Evolutionary conservation across 2,113 vertebrate species (phyloP).

Genomic region (Poeciliopsis retropinna): DNA sequence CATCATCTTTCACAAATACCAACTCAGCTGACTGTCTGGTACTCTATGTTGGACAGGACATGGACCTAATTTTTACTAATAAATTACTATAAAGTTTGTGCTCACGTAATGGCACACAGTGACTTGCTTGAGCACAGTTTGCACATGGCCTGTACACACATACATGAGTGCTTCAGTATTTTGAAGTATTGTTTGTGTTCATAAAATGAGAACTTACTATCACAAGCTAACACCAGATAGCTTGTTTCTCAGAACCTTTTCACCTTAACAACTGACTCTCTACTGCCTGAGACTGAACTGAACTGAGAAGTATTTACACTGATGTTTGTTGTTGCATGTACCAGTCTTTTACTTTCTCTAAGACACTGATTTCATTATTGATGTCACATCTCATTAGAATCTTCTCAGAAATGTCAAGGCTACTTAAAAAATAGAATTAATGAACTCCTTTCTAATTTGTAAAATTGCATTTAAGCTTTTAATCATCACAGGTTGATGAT

Average conservation of each 20-base stretch:
- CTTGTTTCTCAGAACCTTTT: background rate
- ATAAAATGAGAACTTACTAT: background rate
- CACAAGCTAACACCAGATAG: background rate
- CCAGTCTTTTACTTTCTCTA: background rate
- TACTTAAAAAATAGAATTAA: background rate
- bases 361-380: too few species aligned
- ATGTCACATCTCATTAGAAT: background rate
- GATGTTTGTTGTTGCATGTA: background rate
- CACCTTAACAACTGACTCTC: background rate
- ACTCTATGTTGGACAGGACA: background rate
- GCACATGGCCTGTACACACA: background rate
- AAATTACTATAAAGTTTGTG: background rate
- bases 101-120: background rate
- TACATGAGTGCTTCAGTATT: background rate
- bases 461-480: conserved; percentile 11
- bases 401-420: background rate
- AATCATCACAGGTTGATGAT: conserved; percentile 31
- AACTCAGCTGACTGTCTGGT: background rate
- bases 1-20: too few species aligned
- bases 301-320: background rate
- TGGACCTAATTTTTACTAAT: background rate
- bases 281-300: too few species aligned
- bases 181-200: background rate
- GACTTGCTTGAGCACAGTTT: background rate
- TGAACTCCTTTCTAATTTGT: too few species aligned